A percentile compares a stretch with the other conserved stretches of the same genome.
phyloP scores from a whole-genome alignment of 2,113 vertebrate species.

The Ramphastos sulfuratus region DNA sequence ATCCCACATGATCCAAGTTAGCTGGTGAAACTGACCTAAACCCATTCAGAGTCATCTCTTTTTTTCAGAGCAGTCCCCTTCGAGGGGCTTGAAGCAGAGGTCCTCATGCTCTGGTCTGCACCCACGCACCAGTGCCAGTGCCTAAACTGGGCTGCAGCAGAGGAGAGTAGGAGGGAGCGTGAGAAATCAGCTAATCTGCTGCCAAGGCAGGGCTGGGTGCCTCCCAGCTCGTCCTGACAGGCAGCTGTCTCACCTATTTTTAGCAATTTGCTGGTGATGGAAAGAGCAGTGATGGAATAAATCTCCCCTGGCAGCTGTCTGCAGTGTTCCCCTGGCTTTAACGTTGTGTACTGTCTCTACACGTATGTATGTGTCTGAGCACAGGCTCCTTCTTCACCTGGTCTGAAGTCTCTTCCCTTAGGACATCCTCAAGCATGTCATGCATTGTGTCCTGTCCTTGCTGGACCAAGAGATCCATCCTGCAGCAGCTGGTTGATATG shows the following conservation, averaged over 20 bases:
- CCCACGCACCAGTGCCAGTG: not conserved
- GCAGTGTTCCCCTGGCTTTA: not conserved
- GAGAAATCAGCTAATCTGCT: not conserved
- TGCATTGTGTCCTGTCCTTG: not conserved
- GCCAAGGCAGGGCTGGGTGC: not conserved
- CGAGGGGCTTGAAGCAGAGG: not conserved
- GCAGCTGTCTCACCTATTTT: conserved; percentile 17
- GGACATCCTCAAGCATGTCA: not conserved
- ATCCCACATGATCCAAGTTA: not conserved
- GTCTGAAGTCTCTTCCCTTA: not conserved
- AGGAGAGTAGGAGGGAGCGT: not conserved
- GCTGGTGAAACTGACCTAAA: not conserved
- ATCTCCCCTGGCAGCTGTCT: not conserved
- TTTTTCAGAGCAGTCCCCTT: not conserved
- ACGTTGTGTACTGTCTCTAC: not conserved
- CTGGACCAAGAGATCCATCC: not conserved
- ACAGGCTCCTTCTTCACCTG: not conserved
- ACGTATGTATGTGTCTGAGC: not conserved
- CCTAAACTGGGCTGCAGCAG: not conserved
- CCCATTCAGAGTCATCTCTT: not conserved
- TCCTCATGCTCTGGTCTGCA: not conserved
- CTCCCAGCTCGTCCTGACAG: not conserved
- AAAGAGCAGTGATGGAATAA: not conserved
- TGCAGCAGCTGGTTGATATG: not conserved
- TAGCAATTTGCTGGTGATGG: not conserved